Conservation (phyloP, 2,113 vertebrate species). For the Myotis lucifugus region DNA sequence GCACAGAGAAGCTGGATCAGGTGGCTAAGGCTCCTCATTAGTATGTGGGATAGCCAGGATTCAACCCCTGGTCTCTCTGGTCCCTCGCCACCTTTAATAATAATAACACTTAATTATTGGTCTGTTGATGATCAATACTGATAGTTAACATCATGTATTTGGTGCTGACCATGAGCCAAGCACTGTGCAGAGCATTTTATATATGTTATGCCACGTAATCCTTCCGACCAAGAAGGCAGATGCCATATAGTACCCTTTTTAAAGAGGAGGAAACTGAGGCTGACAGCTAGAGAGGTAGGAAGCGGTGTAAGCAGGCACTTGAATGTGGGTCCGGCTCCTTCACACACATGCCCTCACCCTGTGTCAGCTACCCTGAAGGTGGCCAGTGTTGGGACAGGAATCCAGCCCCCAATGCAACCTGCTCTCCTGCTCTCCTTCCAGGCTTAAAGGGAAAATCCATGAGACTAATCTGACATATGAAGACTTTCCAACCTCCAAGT, state of each 20-base stretch:
- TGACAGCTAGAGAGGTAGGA: not conserved
- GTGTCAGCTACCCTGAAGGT: not conserved
- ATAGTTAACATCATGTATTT: not conserved
- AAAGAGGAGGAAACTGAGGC: conserved; percentile 6
- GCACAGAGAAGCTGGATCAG: not conserved
- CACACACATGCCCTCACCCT: not conserved
- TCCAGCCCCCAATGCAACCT: not conserved
- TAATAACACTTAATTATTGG: not conserved
- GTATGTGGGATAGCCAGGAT: not conserved
- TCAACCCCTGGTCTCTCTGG: not conserved
- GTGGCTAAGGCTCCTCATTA: not conserved
- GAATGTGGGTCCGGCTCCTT: not conserved
- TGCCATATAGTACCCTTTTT: not conserved
- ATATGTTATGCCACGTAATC: not conserved
- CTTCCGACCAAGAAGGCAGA: not conserved
- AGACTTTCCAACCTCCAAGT: conserved; percentile 98
- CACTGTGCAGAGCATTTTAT: not conserved
- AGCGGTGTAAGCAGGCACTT: not conserved
- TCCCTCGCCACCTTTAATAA: not conserved
- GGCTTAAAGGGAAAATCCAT: conserved; percentile 97
- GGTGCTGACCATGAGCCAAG: not conserved
- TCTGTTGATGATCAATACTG: not conserved
- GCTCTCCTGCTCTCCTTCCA: conserved; percentile 65
- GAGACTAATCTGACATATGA: conserved; percentile 98
- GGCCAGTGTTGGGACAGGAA: not conserved